Base-by-base conservation (phyloP, 2,888 invertebrate genomes). In the Caenorhabditis doughertyi region DNA sequence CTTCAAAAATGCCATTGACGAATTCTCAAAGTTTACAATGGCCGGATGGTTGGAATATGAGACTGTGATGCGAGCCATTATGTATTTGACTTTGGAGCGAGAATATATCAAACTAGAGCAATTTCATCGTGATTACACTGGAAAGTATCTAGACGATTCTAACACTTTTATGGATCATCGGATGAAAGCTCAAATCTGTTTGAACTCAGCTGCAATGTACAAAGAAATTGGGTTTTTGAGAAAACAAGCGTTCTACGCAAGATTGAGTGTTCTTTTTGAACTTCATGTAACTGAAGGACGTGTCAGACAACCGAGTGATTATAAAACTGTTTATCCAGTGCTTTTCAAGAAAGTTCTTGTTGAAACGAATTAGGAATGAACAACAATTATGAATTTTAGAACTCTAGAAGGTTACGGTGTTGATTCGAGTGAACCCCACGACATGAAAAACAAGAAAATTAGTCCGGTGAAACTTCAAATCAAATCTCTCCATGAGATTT, bases 201-300 rank as follows among this genome's bases (percentile, higher is more conserved):
- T 88, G 58, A 88, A 89, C 49, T 84, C 88, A 2, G 90, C 91
- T 13, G 81, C 84, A 27, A 83, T 91, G 49, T 91, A 89, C 83
- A 88, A 84, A 74, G 79, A 84, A 89, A 90, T 91, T 49, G 95
- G 98, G 0, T 98, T 98, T 92, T 94, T 95, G 60, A 94, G 98
- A 60, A 99, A 98, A 93, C 96, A 97, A 0, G 95, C 98, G 0
- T 98, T 98, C 93, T 99, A 96, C 93, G 95, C 96, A 89, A 94
- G 98, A 56, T 94, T 98, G 44, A 97, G 98, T 4, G 98, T 98
- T 2, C 83, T 92, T 16, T 92, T 92, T 80, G 88, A 90, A 8
- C 84, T 92, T 8, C 90, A 90, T 49, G 84, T 88, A 29, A 83
- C 84, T 2, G 89, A 89, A 11, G 84, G 85, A 18, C 84, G 84